Evolutionary conservation across 2,113 vertebrate genomes (phyloP).

Genomic region (Erythrocercus mccallii): DNA sequence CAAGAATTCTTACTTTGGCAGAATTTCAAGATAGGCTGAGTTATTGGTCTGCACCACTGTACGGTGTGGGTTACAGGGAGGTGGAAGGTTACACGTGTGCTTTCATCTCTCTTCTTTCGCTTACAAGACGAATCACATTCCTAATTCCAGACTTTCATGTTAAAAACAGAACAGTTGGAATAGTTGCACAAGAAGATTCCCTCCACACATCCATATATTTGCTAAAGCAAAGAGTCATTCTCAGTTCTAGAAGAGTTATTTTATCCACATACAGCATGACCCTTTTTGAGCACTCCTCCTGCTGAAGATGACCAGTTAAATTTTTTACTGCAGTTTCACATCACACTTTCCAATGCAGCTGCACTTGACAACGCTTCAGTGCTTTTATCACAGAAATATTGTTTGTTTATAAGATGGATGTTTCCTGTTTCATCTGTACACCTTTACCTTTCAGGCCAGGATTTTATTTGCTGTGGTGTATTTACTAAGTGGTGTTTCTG

Average conservation of each 20-base stretch:
- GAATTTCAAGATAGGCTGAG: not conserved
- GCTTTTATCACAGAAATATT: not conserved
- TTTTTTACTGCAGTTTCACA: not conserved
- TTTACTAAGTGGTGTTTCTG: not conserved
- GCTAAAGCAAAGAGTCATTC: not conserved
- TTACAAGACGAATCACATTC: not conserved
- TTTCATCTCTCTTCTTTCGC: not conserved
- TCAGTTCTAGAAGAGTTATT: not conserved
- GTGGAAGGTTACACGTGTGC: not conserved
- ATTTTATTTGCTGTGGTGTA: not conserved
- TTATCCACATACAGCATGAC: not conserved
- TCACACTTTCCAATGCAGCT: not conserved
- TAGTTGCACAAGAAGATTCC: not conserved
- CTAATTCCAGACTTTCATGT: not conserved
- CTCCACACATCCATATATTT: not conserved
- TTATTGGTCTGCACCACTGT: not conserved
- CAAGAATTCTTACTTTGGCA: not conserved
- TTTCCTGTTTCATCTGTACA: not conserved
- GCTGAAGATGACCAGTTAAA: not conserved
- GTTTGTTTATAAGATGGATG: not conserved
- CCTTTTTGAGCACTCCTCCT: not conserved
- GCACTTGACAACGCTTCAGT: not conserved
- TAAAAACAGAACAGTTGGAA: not conserved
- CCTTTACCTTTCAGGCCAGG: not conserved
- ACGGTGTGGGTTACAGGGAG: not conserved